phyloP scores from a whole-genome alignment of 2,113 vertebrate species.

The Helogale parvula region DNA sequence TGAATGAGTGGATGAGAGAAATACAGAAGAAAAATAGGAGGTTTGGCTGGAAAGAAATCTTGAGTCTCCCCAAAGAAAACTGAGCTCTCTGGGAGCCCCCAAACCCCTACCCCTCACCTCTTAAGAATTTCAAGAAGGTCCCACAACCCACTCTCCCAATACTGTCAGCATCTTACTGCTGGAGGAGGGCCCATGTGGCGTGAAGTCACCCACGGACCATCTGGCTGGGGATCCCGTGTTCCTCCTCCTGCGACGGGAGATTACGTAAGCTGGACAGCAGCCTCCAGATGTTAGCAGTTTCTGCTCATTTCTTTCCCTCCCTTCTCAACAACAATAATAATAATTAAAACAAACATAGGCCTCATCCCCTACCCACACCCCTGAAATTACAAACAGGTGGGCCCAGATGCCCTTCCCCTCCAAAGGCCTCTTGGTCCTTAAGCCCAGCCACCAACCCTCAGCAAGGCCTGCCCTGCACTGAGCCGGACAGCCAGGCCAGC shows the following conservation, averaged over 20 bases:
- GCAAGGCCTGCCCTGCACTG: not conserved
- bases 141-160: not conserved
- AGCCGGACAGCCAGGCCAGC: not conserved
- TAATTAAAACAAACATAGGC: conserved; percentile 78
- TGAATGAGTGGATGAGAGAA: not conserved
- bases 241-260: conserved; percentile 33
- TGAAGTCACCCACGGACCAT: conserved; percentile 64
- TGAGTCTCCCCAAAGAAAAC: not conserved
- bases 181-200: not conserved
- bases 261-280: conserved; percentile 63
- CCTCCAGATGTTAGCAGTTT: conserved; percentile 78
- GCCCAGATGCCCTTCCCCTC: not conserved
- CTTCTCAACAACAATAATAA: conserved; percentile 80
- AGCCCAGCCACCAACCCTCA: not conserved
- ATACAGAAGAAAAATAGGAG: not conserved
- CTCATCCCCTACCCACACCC: conserved; percentile 10
- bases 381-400: conserved; percentile 76
- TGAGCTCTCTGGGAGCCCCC: not conserved
- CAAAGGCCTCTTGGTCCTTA: not conserved
- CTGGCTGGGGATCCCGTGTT: conserved; percentile 52
- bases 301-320: conserved; percentile 62
- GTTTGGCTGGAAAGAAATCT: not conserved
- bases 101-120: not conserved
- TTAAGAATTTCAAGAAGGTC: not conserved
- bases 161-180: not conserved